A percentile compares a stretch with the other conserved stretches of the same genome.
Conservation (phyloP, 2,888 invertebrate genomes). For the Tenthredo amoena region DNA sequence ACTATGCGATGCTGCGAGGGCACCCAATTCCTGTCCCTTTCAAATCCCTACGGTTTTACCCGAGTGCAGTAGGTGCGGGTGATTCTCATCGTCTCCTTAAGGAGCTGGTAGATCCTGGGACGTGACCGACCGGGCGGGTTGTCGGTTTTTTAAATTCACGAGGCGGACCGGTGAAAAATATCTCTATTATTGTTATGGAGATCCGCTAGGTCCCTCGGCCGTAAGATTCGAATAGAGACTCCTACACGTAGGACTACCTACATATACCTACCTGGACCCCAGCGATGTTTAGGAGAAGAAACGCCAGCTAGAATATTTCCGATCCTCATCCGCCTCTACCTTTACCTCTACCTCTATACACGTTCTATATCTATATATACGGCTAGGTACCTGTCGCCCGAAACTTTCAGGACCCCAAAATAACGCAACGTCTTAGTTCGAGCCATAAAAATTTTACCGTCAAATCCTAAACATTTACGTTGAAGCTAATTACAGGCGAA, state of each 20-base stretch:
- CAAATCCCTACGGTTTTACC: not conserved
- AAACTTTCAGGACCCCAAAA: not conserved
- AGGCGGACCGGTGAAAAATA: conserved; percentile 66
- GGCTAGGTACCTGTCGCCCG: conserved; percentile 3
- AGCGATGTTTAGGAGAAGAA: conserved; percentile 11
- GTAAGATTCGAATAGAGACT: conserved; percentile 23
- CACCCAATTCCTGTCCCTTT: conserved; percentile 35
- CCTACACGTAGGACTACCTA: not conserved
- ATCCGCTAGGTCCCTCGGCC: conserved; percentile 59
- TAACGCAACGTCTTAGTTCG: conserved; percentile 25
- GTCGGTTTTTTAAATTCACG: conserved; percentile 65
- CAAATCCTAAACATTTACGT: not conserved
- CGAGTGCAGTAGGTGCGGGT: not conserved
- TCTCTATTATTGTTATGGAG: conserved; percentile 76
- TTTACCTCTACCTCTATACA: not conserved
- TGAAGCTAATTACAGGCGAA: not conserved
- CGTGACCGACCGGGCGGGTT: conserved; percentile 42
- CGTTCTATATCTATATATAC: not conserved
- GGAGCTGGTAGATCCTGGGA: conserved; percentile 4
- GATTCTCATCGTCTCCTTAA: not conserved
- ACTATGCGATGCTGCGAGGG: not conserved
- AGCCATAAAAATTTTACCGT: conserved; percentile 1
- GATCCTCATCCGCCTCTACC: conserved; percentile 4
- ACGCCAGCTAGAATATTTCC: conserved; percentile 28
- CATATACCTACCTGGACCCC: conserved; percentile 40